Evolutionary conservation across 1,140 invertebrate species (phyloP), one percentile per base, ranked within the genome.

Genomic region (Ceratina japonica): DNA sequence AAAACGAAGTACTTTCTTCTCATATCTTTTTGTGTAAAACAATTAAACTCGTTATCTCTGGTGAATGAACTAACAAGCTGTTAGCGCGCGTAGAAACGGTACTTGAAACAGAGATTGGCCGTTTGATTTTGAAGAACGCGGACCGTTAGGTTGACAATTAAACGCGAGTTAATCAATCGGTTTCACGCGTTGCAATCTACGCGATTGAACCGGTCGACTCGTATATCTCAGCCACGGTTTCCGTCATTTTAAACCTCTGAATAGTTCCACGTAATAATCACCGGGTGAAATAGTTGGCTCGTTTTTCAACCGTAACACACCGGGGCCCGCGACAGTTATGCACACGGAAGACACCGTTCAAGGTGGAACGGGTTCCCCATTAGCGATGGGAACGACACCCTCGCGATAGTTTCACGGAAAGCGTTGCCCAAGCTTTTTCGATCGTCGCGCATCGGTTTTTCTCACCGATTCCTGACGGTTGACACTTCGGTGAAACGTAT

Each of bases 281-380:
- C 51, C 22, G 61, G 20, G 61, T 79, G 70, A 79, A 73, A 79
- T 79, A 65, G 76, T 58, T 73, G 76, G 70, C 69, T 73, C 69
- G 76, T 79, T 79, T 79, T 65, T 73, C 76, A 79, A 65, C 20
- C 58, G 62, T 73, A 81, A 72, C 66, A 80, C 77, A 74, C 85
- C 80, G 80, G 80, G n/a, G 63, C 64, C 68, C 64, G 75, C 80
- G 75, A 81, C 76, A 79, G 83, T 84, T 78, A 74, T 81, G 79
- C 80, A 81, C 75, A 81, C 84, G 84, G 84, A 87, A 87, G 82
- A 81, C 80, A 79, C 59, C 70, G 69, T 65, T 79, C 76, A 73
- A 64, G 51, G 61, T 73, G 69, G 49, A 79, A 79, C 76, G 69
- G 70, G 76, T 58, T 65, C 61, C 37, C 69, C 73, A 58, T 79